Base-by-base conservation (phyloP, 2,113 vertebrate species). In the Falcunculus frontatus region DNA sequence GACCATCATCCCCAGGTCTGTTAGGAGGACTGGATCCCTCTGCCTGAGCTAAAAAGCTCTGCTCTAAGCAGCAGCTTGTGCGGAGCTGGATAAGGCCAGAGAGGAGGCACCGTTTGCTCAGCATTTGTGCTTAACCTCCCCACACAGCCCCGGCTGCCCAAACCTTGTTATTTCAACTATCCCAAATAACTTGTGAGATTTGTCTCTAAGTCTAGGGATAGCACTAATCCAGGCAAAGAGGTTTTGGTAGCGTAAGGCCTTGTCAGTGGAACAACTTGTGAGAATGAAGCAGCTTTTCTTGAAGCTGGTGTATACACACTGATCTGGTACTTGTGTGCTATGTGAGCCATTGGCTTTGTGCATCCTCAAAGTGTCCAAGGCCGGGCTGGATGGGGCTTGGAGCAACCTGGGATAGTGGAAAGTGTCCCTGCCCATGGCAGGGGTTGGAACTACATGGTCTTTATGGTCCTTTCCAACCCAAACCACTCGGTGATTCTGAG, bases 221-320 rank as follows among this genome's bases (percentile, higher is more conserved):
- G 77, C 92, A 79, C 92, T 89, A 91, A 93, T 82, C 81, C 65
- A 49, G 69, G 50, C 44, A 84, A 93, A 82, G 52, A 87, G 37
- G 47, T 62, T 91, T 84, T 50, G 49, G 42, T 79, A 16, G 65
- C 26, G 49, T 78, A 82, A 89, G 52, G 25, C 32, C 68, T 94
- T 70, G 84, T 64, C 64, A 55, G 46, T 22, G 78, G 67, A 86
- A 42, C 59, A 70, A 41, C 63, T 62, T 65, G n/a, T 29, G 37
- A 41, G 37, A 44, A 12, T 11, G 72, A 91, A 82, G 56, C 81
- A 75, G 81, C 65, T 89, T 87, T 94, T 67, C 69, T 63, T 55
- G 63, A 70, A 91, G 60, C 57, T 49, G 37, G 5, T 0, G 2
- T 33, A 3, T 29, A 3, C 17, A 23, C 42, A 11, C 25, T 0